Evolutionary conservation across 1,140 invertebrate genomes (phyloP), one percentile per base, ranked within the genome.

Genomic region (Pseudomyrmex sp.): DNA sequence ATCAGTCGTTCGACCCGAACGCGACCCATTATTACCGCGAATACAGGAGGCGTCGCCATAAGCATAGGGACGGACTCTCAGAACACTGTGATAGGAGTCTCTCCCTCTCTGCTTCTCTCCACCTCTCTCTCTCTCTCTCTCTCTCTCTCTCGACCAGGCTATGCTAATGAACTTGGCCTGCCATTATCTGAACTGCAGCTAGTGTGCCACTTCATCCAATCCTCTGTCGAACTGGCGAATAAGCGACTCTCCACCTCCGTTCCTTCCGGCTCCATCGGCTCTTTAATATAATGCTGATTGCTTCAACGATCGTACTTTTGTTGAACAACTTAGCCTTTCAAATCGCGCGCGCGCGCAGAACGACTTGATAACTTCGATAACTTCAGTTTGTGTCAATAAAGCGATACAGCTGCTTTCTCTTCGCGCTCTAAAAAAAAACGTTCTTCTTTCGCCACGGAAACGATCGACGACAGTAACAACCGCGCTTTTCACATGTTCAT

Each of bases 161-260:
- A 91, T 92, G 91, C 91, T 92, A 92, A 92, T 92, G 91, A 92
- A 91, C 91, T 89, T 90, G 89, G 85, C 86, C 88, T 89, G 86
- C 90, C 89, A 91, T 92, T 92, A 92, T 92, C 91, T 91, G 86
- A 92, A 92, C 88, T 92, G 88, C 86, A 91, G 90, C 85, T 87
- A 85, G 85, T 85, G 84, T 87, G 89, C 86, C 89, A 90, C 85
- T 91, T 91, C 85, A 85, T 82, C 83, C 83, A 66, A 86, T 77
- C 83, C 84, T 87, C 85, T 86, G 79, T 88, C 85, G 85, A 91
- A 90, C 86, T 89, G 35, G 85, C 72, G 86, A 90, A 91, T 92
- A 91, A 90, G 89, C 91, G 85, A 82, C 85, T 66, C 50, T 85
- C 68, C 72, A 82, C 75, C 48, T 59, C 26, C 9, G 26, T 70